phyloP scores from a whole-genome alignment of 1,140 invertebrate species.

The Ctenoplectra terminalis region DNA sequence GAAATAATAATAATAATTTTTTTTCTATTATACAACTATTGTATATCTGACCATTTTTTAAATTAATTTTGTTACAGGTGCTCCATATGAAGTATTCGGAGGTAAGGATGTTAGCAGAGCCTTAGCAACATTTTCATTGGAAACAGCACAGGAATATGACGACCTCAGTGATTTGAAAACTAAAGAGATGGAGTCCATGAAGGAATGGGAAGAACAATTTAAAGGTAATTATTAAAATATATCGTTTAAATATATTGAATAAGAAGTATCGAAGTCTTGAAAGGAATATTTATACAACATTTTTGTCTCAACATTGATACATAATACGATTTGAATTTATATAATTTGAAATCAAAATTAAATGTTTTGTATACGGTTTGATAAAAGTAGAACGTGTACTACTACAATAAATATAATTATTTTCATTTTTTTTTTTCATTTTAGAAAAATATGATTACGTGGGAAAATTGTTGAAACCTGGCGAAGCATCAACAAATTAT shows the following conservation, averaged over 20 bases:
- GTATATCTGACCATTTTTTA: no score
- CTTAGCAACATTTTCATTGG: conserved; percentile 96
- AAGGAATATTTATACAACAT: not conserved
- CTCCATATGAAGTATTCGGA: conserved; percentile 96
- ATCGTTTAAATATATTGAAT: not conserved
- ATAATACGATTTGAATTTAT: not conserved
- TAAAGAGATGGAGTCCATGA: conserved; percentile 93
- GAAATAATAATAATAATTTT: no score
- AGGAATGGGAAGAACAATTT: conserved; percentile 98
- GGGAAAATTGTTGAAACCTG: conserved; percentile 94
- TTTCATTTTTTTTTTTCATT: no score
- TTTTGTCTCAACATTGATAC: no score
- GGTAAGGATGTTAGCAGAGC: conserved; percentile 98
- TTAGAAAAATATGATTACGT: conserved; percentile 97
- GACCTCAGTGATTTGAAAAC: conserved; percentile 96
- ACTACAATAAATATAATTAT: not conserved
- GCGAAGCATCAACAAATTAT: conserved; percentile 95
- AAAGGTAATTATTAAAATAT: conserved; percentile 86
- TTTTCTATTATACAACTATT: no score
- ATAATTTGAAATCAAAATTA: not conserved
- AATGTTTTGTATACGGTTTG: not conserved
- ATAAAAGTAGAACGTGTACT: not conserved
- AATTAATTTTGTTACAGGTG: conserved; percentile 85
- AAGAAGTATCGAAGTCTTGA: not conserved
- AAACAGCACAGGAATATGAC: conserved; percentile 94